Conservation (phyloP, 2,113 vertebrate species). For the Hyla sarda region DNA sequence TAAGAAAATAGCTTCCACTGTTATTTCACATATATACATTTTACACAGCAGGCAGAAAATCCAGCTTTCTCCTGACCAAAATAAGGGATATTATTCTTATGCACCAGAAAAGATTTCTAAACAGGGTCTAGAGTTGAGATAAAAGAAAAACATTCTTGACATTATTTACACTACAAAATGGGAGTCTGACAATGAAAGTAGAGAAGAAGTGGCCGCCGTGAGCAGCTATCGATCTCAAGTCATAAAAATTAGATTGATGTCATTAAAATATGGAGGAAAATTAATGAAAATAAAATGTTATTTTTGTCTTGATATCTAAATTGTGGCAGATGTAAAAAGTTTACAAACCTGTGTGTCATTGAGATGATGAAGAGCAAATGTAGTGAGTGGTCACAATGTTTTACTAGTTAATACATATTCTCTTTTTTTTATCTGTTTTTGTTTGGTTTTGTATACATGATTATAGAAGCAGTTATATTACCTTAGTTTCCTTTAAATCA, state of each 20-base stretch:
- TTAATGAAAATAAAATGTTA: not conserved
- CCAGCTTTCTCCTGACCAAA: conserved; percentile 66
- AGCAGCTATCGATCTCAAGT: conserved; percentile 63
- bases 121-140: conserved; percentile 67
- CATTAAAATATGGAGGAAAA: conserved; percentile 68
- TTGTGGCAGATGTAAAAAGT: not conserved
- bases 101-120: conserved; percentile 72
- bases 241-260: conserved; percentile 64
- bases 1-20: conserved; percentile 76
- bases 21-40: conserved; percentile 67
- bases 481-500: no score
- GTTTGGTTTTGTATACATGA: no score
- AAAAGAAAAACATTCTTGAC: conserved; percentile 65
- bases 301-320: conserved; percentile 21
- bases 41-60: conserved; percentile 68
- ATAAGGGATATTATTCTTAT: conserved; percentile 69
- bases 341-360: not conserved
- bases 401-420: no score
- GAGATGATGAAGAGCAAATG: not conserved
- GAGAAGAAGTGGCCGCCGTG: conserved; percentile 63
- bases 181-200: conserved; percentile 63
- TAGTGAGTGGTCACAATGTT: not conserved
- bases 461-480: no score
- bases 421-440: no score
- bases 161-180: conserved; percentile 66